Base-by-base conservation (phyloP, 2,888 invertebrate genomes). In the Ormyrus rosae region DNA sequence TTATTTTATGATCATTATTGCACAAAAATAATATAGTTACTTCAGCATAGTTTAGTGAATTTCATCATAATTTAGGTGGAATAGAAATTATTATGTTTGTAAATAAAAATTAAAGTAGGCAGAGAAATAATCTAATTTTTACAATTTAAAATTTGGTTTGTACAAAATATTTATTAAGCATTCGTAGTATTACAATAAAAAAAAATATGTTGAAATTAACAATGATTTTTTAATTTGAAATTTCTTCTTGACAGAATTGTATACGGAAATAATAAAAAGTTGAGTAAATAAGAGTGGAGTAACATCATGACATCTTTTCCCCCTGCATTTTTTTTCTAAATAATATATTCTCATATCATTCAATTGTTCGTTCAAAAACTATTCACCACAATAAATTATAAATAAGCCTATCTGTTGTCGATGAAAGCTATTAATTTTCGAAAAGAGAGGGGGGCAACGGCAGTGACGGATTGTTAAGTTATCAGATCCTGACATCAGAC, bases 131-230 rank as follows among this genome's bases (percentile, higher is more conserved):
- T 65, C 13, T 8, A 55, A 5, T 68, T 64, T 69, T 63, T 13
- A 48, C 48, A 69, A 63, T 51, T 19, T 48, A 70, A 80, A 58
- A 19, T 13, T 45, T 60, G 5, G 10, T 69, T 73, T 60, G 13
- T 72, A 73, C 75, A 78, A 82, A 80, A 82, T 80, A 82, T 82
- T 80, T 82, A 82, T 82, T 82, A 78, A 79, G 80, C 71, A 71
- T 77, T 69, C 79, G 76, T 64, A 64, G 13, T 75, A 46, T 77
- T 82, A 80, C 77, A 82, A 53, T 78, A 77, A 80, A 74, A 82
- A 79, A 79, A 77, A 82, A 80, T 80, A 77, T 67, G 73, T 70
- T 55, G 48, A 74, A 78, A 78, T 65, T 55, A 53, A 81, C 63
- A 56, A 11, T 71, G 58, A 19, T 72, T 72, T 34, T 34, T 58